Evolutionary conservation across 2,113 vertebrate species (phyloP), one percentile per base, ranked within the genome.

Genomic region (Megaceryle maxima): DNA sequence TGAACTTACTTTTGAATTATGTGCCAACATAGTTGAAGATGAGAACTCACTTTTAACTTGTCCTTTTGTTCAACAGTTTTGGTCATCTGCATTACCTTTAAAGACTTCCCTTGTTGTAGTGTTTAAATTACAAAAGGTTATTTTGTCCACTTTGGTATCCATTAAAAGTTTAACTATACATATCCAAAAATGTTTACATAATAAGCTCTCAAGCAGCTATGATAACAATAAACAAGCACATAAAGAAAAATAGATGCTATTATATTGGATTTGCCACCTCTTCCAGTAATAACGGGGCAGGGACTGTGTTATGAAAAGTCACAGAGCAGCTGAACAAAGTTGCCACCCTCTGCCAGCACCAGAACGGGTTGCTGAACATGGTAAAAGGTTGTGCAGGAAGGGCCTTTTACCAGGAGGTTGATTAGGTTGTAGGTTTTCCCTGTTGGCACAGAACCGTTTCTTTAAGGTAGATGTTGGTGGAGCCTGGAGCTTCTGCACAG

Each of bases 391-490:
- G 86, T 97, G 98, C 94, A 99, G 98, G 95, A 99, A 98, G 6
- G 97, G 98, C 7, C 95, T 98, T 97, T 99, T 99, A 26, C 98
- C 97, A 13, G 98, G 98, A 17, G 98, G 98, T 11, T 98, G 97
- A 16, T 97, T 97, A 35, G 98, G 99, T 35, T 98, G 98, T 9
- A 98, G 80, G 90, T 99, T 99, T 91, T 99, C 99, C 25, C 96
- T 93, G 89, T 98, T 97, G 29, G 96, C 91, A 48, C 97, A 96
- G 84, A 98, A 97, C 19, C 99, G 98, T 96, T 99, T 99, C 97
- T 99, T 99, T n/a, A 95, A 79, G 78, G 97, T 94, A 17, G 97
- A 95, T 24, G 96, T 86, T 4, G 97, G 93, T 20, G 98, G 97
- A 43, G 90, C 90, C 76, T 98, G 92, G 70, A 97, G 93, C 56